Evolutionary conservation across 2,113 vertebrate genomes (phyloP), one percentile per base, ranked within the genome.

Genomic region (Leuciscus idus): DNA sequence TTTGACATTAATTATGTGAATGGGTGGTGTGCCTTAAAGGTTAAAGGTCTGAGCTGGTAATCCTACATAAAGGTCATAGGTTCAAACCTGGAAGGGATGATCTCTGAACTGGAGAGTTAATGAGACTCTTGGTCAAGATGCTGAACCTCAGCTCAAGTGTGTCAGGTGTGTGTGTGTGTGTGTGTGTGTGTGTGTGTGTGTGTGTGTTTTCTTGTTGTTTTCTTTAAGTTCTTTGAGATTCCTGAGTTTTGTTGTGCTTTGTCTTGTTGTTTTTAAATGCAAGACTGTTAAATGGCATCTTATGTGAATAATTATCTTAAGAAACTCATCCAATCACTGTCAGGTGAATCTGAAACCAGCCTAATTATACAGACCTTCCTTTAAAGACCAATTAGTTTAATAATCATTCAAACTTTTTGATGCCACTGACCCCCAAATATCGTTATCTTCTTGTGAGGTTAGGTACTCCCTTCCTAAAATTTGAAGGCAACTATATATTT

Each of bases 11-110:
- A 43, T 72, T 72, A 23, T 72, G 68, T 39, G 17, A 48, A 39
- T 46, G 21, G 21, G 39, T 48, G 36, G 46, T 76, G 12, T n/a
- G 73, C 12, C 21, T 28, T 75, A 13, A 48, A 28, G 13, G 36
- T 68, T 68, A 36, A 46, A 66, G 30, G 57, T 85, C 55, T 43
- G 39, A 77, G 61, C 28, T 66, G 75, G 76, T 78, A 68, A 52
- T 79, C 74, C 26, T 36, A 43, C 43, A 43, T 43, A 26, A n/a
- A 61, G 77, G 77, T 43, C 55, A 59, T 21, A n/a, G 30, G 52
- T 59, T 79, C 36, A 39, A 80, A 59, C 76, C 52, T 23, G 28
- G 52, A 76, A 52, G 13, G 23, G 48, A 76, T 79, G 76, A 59
- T 59, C 76, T 21, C 50, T 59, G 50, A 80, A 23, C 30, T 21